phyloP scores from a whole-genome alignment of 2,113 vertebrate species.

The Syrmaticus mikado region DNA sequence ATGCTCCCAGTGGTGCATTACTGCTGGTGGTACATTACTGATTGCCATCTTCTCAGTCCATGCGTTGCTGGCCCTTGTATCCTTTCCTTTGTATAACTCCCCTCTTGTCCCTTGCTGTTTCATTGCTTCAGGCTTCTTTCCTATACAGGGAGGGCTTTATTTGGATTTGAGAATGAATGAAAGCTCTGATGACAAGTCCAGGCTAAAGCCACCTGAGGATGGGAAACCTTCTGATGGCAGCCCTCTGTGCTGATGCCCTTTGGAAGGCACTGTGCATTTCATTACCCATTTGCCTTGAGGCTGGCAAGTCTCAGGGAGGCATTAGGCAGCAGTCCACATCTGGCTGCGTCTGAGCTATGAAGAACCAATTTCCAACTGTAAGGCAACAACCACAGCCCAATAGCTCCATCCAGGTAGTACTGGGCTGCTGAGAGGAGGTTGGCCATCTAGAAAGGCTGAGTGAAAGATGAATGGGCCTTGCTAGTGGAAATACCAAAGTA shows the following conservation, averaged over 20 bases:
- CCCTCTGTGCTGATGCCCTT: not conserved
- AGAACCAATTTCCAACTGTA: not conserved
- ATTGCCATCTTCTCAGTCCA: not conserved
- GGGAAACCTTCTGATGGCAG: not conserved
- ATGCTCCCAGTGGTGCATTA: not conserved
- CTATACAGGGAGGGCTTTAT: not conserved
- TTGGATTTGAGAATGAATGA: not conserved
- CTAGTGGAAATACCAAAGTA: not conserved
- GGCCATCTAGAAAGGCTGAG: not conserved
- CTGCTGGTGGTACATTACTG: not conserved
- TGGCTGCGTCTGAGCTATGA: not conserved
- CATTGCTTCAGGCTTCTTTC: not conserved
- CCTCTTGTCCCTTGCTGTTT: not conserved
- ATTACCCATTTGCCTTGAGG: not conserved
- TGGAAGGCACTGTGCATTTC: not conserved
- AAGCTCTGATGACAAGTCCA: not conserved
- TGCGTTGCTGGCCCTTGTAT: not conserved
- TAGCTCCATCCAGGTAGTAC: not conserved
- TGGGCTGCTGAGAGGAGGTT: not conserved
- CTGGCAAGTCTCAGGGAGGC: not conserved
- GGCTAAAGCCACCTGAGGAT: not conserved
- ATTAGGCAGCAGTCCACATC: not conserved
- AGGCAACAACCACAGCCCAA: not conserved
- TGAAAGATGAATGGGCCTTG: not conserved
- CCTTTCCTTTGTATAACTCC: not conserved